Evolutionary conservation across 37 sponge, comb jelly and placozoan species (phyloP), one percentile per base, ranked within the genome.

Genomic region (Diacarnus erythraeanus): DNA sequence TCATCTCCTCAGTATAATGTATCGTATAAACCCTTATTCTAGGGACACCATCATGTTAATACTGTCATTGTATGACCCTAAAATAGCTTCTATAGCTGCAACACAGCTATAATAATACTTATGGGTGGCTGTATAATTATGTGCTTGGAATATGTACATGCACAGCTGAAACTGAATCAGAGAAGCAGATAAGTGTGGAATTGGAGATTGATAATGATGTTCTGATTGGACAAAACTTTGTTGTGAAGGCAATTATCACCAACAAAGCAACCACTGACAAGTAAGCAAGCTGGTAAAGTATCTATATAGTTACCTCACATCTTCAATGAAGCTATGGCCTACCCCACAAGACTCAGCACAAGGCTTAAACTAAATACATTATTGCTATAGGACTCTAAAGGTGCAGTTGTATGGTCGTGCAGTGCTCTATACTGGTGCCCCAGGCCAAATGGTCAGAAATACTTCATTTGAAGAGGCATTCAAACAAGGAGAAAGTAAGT

Each of bases 391-490:
- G 30, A 47, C 30, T 0, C 33, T 72, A 10, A 47, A 60, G 26
- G 47, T 82, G 51, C 21, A 17, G 6, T 33, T 82, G 33, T 23
- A 72, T 39, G 82, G 74, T 20, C 64, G 51, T 42, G 65, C 65
- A 1, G 61, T 82, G 56, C 47, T 74, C 25, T 82, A 82, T 54
- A 82, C 82, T 40, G 82, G 82, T 43, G 59, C 75, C 22, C 36
- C 77, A 40, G 76, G 84, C 20, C 76, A 83, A 36, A 23, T 69
- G 0, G 70, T 83, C 41, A 83, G 76, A 41, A 10, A 17, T 33
- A 37, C 42, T 5, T 1, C 29, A 27, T 17, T 25, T 65, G 31
- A 26, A 8, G 66, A 31, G 17, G 17, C 66, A 65, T 30, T 65
- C 33, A 30, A 65, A 65, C 2, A n/a, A 15, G 42, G 42, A 12